Evolutionary conservation across 2,888 invertebrate genomes (phyloP).

Genomic region (Mythimna albipuncta): DNA sequence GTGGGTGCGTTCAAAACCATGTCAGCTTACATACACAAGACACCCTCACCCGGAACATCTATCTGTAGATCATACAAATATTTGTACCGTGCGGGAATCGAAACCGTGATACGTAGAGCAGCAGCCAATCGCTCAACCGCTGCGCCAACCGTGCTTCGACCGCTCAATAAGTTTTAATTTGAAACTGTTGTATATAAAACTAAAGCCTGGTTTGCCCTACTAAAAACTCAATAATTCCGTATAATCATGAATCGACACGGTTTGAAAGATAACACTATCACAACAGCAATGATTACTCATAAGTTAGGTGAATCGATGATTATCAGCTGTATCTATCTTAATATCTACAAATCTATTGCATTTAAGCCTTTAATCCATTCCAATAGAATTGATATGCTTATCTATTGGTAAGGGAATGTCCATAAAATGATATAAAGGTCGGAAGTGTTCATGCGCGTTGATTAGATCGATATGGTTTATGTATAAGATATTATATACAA

Average conservation of each 20-base stretch:
- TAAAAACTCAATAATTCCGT: constrained; percentile 4
- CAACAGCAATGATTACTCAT: constrained; percentile 42
- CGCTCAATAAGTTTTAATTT: not conserved
- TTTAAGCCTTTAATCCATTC: constrained; percentile 43
- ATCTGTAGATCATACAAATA: no score
- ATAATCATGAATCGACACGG: constrained; percentile 23
- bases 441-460: constrained; percentile 33
- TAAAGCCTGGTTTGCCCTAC: not conserved
- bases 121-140: no score
- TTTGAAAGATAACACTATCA: constrained; percentile 27
- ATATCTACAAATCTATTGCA: constrained; percentile 48
- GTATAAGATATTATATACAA: constrained; percentile 8
- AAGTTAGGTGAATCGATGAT: constrained; percentile 25
- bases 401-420: constrained; percentile 34
- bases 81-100: no score
- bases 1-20: no score
- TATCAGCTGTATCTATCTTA: constrained; percentile 39
- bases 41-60: no score
- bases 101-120: no score
- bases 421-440: constrained; percentile 39
- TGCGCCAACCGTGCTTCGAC: not conserved
- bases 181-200: not conserved
- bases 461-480: constrained; percentile 17
- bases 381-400: constrained; percentile 49
- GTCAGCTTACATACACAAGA: no score